These are phyloP conservation scores for Clavelina lepadiformis DNA, from an alignment of 23 tunicate genomes.

Conservation along the genomic window DNA sequence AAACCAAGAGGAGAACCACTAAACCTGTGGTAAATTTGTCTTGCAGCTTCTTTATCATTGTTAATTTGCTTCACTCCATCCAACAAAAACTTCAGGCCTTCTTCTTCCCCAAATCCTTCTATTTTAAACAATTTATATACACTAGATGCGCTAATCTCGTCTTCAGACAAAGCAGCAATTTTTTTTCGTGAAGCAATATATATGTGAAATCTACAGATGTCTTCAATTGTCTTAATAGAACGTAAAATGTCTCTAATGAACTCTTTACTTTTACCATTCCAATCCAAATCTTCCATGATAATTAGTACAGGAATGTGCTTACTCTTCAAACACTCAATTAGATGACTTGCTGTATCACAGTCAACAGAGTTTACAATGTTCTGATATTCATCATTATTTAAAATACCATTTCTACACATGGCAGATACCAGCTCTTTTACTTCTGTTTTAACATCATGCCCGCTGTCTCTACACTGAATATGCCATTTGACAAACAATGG, in stretches of 20 bases:
- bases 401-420: too few species aligned
- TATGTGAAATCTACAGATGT: slow-evolving; percentile 6
- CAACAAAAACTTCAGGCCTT: slow-evolving; percentile 19
- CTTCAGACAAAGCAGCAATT: neutral
- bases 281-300: slow-evolving; percentile 36
- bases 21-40: slow-evolving; percentile 23
- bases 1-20: slow-evolving; percentile 55
- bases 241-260: neutral
- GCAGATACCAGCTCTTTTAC: too few species aligned
- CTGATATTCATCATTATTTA: slow-evolving; percentile 2
- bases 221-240: too few species aligned
- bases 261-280: neutral
- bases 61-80: too few species aligned
- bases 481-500: neutral
- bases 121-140: neutral
- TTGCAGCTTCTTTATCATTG: slow-evolving; percentile 8
- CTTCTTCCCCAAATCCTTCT: slow-evolving; percentile 27
- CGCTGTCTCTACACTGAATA: neutral
- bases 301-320: slow-evolving; percentile 16
- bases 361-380: slow-evolving; percentile 5
- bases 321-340: slow-evolving; percentile 5
- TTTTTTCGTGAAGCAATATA: slow-evolving; percentile 17
- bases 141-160: neutral
- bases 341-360: slow-evolving; percentile 5
- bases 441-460: neutral